Base-by-base conservation (phyloP, 1,140 invertebrate genomes). In the Heliothis virescens region DNA sequence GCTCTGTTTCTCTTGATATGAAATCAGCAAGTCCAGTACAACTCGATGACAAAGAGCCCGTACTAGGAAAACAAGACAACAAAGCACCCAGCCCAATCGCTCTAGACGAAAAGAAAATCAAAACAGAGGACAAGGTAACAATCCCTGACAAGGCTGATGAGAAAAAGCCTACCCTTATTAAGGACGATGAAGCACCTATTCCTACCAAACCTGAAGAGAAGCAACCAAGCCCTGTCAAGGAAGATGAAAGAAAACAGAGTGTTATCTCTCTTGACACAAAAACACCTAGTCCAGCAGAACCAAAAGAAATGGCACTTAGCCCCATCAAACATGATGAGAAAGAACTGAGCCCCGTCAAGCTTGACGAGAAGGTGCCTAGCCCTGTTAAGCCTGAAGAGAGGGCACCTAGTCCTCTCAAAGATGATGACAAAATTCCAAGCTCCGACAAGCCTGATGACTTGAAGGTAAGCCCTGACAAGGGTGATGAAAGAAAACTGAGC, bases 371-470 rank as follows among this genome's bases (percentile, higher is more conserved):
- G 12, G 21, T 12, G 13, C n/a, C 29, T 3, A 18, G 1, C 34
- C 34, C 34, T 41, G 9, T 9, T 0, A 41, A 63, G 34, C 0
- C 7, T 41, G 62, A 41, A 26, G 21, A 41, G 34, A 41, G 9
- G 9, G 34, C 3, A 9, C 34, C 34, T 9, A 41, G 34, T 9
- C 5, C 34, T 7, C 5, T 47, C 2, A 15, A 62, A 5, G 18
- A 7, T 2, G 41, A 47, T 26, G 48, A 69, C 2, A 69, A 50
- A 15, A 16, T 7, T 2, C 29, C 50, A 9, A 57, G 52, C 26
- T 52, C 41, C 16, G 16, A 18, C 34, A 74, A 74, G 41, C 71
- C 71, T 9, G 53, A 55, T 18, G 71, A 74, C 16, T 48, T 15
- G 34, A 11, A 1, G 29, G n/a, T 53, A 0, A 74, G 72, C 34